A percentile compares a stretch with the other conserved stretches of the same genome.
These are phyloP conservation scores for Poecilia wingei DNA, from an alignment of 2,797 vertebrate genomes.

Conservation along the genomic window DNA sequence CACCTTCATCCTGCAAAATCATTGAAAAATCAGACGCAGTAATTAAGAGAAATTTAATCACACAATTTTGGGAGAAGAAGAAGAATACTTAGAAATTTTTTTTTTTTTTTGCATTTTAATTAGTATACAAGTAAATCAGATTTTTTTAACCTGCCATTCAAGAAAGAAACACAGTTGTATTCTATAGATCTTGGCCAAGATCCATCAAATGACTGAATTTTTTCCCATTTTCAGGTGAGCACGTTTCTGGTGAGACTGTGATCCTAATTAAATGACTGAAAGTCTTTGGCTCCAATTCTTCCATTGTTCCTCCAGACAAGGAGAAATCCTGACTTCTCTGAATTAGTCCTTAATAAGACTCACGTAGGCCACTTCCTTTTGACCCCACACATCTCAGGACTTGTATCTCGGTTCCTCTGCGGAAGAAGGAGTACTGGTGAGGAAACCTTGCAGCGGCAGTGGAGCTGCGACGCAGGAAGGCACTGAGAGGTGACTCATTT, in stretches of 20 bases:
- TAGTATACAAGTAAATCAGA: not conserved
- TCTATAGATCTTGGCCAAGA: not conserved
- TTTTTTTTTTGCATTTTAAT: not conserved
- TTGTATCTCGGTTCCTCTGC: conserved; percentile 78
- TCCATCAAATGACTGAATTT: not conserved
- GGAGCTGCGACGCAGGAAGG: conserved; percentile 75
- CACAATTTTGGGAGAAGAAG: not conserved
- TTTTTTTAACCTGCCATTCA: not conserved
- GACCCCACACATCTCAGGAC: conserved; percentile 70
- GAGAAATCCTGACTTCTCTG: conserved; percentile 56
- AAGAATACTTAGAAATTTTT: not conserved
- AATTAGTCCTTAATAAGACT: conserved; percentile 69
- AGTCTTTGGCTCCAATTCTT: conserved; percentile 62
- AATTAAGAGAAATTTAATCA: not conserved
- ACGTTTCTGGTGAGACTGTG: conserved; percentile 15
- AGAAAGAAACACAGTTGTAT: not conserved
- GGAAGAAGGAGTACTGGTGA: conserved; percentile 84
- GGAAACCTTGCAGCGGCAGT: conserved; percentile 80
- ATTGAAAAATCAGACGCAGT: not conserved
- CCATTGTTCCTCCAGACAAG: conserved; percentile 74
- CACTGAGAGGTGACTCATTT: conserved; percentile 75
- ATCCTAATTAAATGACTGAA: conserved; percentile 42
- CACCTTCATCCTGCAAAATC: not conserved
- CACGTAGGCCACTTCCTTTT: conserved; percentile 79
- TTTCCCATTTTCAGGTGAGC: conserved; percentile 12